Base-by-base conservation (phyloP, 2,113 vertebrate species). In the Calyptomena viridis region DNA sequence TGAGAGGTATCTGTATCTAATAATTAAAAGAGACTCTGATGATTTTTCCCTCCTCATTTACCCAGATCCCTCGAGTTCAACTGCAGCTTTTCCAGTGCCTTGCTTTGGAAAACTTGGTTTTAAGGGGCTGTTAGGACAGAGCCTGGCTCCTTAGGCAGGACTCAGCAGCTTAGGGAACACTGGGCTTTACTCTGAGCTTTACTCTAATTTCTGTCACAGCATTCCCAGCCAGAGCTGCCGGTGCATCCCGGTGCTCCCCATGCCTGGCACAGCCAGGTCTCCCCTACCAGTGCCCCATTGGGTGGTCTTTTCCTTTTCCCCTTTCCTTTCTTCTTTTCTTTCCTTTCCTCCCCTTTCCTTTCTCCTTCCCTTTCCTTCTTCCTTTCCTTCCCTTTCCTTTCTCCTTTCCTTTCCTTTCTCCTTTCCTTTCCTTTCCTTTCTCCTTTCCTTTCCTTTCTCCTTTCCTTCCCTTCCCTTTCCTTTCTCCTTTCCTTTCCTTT, bases 91-190 rank as follows among this genome's bases (percentile, higher is more conserved):
- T 81, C 18, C 27, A 35, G 39, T 71, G 67, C 27, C 31, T 67
- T 56, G n/a, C 56, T 39, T 69, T 52, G n/a, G 25, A 53, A 86
- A 71, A 64, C 40, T 55, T 31, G 50, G 33, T 81, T 89, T 95
- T 47, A 47, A 60, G 20, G 53, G 40, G 33, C 80, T 63, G 14
- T 63, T 66, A 91, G 63, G 97, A 97, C 93, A 96, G 89, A 87
- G 74, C 63, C 92, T 98, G 98, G 82, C 96, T 87, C 88, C 89
- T 95, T 92, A 91, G 90, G 71, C 87, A 46, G 91, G 81, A 47
- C 75, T 91, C 37, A 8, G 96, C 97, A 95, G 96, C 96, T 98
- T 96, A 89, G 97, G 97, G 96, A 79, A 97, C 97, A 35, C 58
- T 83, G 19, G 39, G 37, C 37, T 39, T 28, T 39, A 17, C 56